Conservation (phyloP, 2,888 invertebrate genomes). For the Trachelus stipa region DNA sequence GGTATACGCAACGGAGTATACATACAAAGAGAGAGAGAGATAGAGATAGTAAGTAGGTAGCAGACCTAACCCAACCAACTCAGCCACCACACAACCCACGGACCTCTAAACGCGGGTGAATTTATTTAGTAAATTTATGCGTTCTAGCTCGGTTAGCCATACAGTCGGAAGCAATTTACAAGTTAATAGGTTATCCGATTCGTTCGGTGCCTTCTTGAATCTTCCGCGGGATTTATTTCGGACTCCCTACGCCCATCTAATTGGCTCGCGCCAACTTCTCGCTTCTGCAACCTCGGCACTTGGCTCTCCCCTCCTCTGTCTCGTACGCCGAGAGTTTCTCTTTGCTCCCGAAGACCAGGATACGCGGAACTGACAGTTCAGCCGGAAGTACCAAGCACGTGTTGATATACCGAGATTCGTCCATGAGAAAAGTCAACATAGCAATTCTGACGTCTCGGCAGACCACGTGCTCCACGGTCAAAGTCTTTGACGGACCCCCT, state of each 20-base stretch:
- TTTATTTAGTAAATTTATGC: slow-evolving; percentile 52
- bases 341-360: neutral
- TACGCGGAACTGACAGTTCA: neutral
- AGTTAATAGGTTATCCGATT: slow-evolving; percentile 63
- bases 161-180: slow-evolving; percentile 67
- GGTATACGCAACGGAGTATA: neutral
- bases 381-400: neutral
- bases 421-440: no score
- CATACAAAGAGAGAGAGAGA: neutral
- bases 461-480: no score
- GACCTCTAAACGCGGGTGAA: slow-evolving; percentile 8
- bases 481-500: no score
- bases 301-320: neutral
- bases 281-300: neutral
- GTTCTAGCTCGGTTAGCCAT: slow-evolving; percentile 38
- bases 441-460: no score
- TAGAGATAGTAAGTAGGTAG: no score
- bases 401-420: no score
- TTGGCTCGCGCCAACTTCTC: slow-evolving; percentile 35
- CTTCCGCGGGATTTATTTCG: slow-evolving; percentile 43
- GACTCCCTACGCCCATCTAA: slow-evolving; percentile 46
- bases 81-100: no score
- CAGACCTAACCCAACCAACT: no score
- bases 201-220: slow-evolving; percentile 41
- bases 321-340: neutral